A percentile compares a stretch with the other conserved stretches of the same genome.
These are phyloP conservation scores for Thereva unica DNA, from an alignment of 2,888 invertebrate genomes.

Conservation along the genomic window DNA sequence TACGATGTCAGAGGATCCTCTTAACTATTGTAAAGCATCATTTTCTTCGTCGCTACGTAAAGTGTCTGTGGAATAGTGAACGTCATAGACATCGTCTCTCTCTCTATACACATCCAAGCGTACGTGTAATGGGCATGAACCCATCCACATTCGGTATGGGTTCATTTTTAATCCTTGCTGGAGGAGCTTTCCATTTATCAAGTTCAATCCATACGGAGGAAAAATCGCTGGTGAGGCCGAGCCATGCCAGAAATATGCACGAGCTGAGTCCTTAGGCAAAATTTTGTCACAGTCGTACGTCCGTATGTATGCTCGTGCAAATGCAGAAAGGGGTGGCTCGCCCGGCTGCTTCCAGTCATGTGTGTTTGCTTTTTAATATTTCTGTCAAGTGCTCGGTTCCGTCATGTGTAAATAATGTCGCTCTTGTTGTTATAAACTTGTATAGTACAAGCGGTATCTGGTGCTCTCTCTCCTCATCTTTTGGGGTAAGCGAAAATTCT, in stretches of 20 bases:
- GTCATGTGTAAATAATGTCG: conserved; percentile 46
- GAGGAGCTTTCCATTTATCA: conserved; percentile 22
- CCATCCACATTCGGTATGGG: too few relatives aligned
- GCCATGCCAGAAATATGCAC: neutral
- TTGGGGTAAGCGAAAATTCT: conserved; percentile 9
- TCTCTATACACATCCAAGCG: too few relatives aligned
- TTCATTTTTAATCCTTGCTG: conserved; percentile 4
- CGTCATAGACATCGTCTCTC: too few relatives aligned
- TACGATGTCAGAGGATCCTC: too few relatives aligned
- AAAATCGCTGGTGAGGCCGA: conserved; percentile 4
- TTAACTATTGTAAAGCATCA: too few relatives aligned
- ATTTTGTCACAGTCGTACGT: neutral
- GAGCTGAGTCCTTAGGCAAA: conserved; percentile 26
- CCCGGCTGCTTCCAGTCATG: conserved; percentile 38
- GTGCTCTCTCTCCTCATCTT: conserved; percentile 6
- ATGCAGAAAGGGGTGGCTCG: conserved; percentile 8
- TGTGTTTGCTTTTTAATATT: conserved; percentile 45
- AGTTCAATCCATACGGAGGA: conserved; percentile 18
- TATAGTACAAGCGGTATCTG: conserved; percentile 15
- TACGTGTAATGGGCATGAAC: too few relatives aligned
- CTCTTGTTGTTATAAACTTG: conserved; percentile 41
- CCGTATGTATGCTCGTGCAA: neutral
- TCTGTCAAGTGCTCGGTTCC: conserved; percentile 46
- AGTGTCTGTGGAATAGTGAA: too few relatives aligned
- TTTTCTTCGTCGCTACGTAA: too few relatives aligned